Conservation (phyloP, 1,140 invertebrate genomes). For the Homalodisca vitripennis region DNA sequence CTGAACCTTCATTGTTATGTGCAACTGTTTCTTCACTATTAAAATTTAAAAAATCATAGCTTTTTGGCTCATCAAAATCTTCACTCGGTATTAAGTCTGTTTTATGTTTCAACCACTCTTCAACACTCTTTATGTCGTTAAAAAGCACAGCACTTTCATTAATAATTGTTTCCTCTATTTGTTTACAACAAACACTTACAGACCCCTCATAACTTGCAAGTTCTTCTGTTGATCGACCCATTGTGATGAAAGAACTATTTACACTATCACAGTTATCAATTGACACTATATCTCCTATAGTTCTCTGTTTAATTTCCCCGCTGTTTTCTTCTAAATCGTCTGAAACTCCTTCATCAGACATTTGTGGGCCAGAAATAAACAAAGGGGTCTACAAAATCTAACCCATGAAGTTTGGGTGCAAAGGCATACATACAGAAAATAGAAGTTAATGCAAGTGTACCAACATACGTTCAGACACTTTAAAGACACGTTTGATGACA, state of each 20-base stretch:
- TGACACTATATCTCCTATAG: not conserved
- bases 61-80: not conserved
- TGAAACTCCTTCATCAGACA: conserved; percentile 13
- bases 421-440: too few relatives aligned
- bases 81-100: not conserved
- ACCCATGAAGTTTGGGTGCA: too few relatives aligned
- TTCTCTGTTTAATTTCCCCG: conserved; percentile 12
- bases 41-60: not conserved
- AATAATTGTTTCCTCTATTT: not conserved
- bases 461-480: too few relatives aligned
- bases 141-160: conserved; percentile 7
- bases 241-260: not conserved
- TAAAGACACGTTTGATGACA: too few relatives aligned
- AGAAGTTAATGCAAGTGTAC: too few relatives aligned
- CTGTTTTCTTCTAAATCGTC: conserved; percentile 7
- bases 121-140: not conserved
- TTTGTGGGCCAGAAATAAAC: conserved; percentile 15
- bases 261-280: conserved; percentile 13
- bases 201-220: not conserved
- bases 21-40: not conserved
- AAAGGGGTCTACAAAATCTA: conserved; percentile 46
- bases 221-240: conserved; percentile 1
- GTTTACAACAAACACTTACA: not conserved
- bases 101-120: conserved; percentile 2
- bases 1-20: not conserved